A percentile compares a stretch with the other conserved stretches of the same genome.
phyloP scores from a whole-genome alignment of 2,797 vertebrate species.

The Hydrophis major region DNA sequence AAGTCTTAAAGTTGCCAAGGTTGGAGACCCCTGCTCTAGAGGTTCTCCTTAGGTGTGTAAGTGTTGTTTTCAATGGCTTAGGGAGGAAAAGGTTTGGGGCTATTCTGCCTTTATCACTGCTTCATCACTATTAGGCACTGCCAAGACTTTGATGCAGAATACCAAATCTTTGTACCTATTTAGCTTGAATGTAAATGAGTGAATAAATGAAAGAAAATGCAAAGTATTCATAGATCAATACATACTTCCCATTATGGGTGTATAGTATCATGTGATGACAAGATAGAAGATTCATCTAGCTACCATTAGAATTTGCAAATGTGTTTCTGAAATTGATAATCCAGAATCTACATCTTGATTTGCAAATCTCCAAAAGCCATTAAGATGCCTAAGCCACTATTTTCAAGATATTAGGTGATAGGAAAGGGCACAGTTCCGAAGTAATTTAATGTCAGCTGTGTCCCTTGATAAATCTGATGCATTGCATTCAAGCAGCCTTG shows the following conservation, averaged over 20 bases:
- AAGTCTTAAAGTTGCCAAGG: too few relatives aligned
- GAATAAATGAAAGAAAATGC: background rate
- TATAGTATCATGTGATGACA: background rate
- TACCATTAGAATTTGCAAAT: background rate
- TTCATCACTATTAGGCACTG: background rate
- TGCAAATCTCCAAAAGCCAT: too few relatives aligned
- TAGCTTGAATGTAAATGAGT: background rate
- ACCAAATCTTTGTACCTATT: background rate
- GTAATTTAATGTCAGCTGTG: slow-evolving; percentile 8
- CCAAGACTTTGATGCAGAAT: background rate
- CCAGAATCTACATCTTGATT: background rate
- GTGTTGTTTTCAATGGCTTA: background rate
- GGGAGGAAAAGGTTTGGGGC: background rate
- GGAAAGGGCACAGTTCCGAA: background rate
- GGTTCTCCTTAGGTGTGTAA: background rate
- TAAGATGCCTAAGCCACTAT: background rate
- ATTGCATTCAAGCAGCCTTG: background rate
- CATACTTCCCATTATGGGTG: background rate
- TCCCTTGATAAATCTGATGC: background rate
- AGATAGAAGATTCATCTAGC: background rate
- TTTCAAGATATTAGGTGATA: fast-evolving
- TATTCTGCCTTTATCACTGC: background rate
- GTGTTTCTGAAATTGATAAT: background rate
- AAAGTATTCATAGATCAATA: background rate
- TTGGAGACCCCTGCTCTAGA: too few relatives aligned